phyloP scores from a whole-genome alignment of 1,140 invertebrate genomes.

The Tachypleus tridentatus region DNA sequence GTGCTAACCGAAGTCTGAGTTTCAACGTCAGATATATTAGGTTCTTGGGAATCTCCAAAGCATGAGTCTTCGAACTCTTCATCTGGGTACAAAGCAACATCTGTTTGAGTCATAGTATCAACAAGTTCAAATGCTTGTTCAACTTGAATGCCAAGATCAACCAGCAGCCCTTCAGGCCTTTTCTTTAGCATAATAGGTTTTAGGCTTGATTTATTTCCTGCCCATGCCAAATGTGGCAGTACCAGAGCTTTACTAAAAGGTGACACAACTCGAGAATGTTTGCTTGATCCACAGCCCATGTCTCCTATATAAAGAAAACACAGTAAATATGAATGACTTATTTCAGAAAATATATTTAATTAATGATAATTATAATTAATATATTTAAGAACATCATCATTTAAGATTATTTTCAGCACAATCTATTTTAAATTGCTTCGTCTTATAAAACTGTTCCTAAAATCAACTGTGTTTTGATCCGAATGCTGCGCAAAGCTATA shows the following conservation, averaged over 20 bases:
- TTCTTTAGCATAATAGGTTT: too few species aligned
- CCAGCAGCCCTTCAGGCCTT: too few species aligned
- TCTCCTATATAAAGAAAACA: too few species aligned
- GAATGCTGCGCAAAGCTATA: too few species aligned
- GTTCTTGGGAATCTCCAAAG: conserved; percentile 12
- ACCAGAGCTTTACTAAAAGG: conserved; percentile 20
- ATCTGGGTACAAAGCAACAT: conserved; percentile 12
- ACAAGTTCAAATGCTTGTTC: conserved; percentile 10
- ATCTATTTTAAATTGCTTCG: too few species aligned
- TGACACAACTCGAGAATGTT: conserved; percentile 15
- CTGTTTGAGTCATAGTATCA: conserved; percentile 16
- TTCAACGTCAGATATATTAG: conserved; percentile 18
- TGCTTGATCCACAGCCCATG: conserved; percentile 20
- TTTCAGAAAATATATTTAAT: too few species aligned
- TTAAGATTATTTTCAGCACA: too few species aligned
- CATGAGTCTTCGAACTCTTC: conserved; percentile 13
- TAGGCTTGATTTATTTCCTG: neutral
- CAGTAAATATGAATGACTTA: too few species aligned
- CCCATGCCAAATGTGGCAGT: conserved; percentile 9
- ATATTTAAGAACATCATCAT: too few species aligned
- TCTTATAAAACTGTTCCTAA: too few species aligned
- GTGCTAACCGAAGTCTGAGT: conserved; percentile 13
- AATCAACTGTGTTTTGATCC: too few species aligned
- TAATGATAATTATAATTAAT: too few species aligned
- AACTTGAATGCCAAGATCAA: conserved; percentile 4